A percentile compares a stretch with the other conserved stretches of the same genome.
phyloP scores from a whole-genome alignment of 2,888 invertebrate genomes.

The Frankliniella fusca region DNA sequence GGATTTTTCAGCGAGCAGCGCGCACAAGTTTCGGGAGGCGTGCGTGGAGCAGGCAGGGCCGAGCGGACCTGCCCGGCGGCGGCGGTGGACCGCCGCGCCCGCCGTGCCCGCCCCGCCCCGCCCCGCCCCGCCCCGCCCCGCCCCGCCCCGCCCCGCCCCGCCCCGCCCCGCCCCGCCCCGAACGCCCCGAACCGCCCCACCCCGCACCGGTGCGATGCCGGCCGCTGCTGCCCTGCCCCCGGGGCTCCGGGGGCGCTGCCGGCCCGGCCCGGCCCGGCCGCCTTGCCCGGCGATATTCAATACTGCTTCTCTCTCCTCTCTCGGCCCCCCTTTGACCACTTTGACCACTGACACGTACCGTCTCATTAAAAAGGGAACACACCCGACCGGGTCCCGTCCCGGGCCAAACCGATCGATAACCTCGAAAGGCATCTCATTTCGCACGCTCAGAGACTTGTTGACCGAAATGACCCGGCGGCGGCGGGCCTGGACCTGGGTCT shows the following conservation, averaged over 20 bases:
- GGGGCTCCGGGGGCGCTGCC: not conserved
- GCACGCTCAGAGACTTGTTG: not conserved
- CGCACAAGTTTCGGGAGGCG: too few relatives aligned
- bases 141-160: not conserved
- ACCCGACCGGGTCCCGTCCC: not conserved
- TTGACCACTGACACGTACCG: slow-evolving; percentile 25
- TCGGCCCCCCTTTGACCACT: slow-evolving; percentile 6
- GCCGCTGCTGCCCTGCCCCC: not conserved
- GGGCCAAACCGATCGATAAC: not conserved
- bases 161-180: not conserved
- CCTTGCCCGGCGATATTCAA: slow-evolving; percentile 14
- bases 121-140: not conserved
- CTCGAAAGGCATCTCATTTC: not conserved
- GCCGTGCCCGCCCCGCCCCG: too few relatives aligned
- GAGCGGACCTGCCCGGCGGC: too few relatives aligned
- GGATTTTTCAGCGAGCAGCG: too few relatives aligned
- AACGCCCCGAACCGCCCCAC: too few relatives aligned
- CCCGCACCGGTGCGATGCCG: not conserved
- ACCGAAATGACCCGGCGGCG: too few relatives aligned
- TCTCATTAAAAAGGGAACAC: slow-evolving; percentile 22
- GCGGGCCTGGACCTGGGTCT: too few relatives aligned
- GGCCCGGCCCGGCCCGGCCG: not conserved
- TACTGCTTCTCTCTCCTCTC: not conserved
- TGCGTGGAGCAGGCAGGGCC: too few relatives aligned
- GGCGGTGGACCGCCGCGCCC: too few relatives aligned